Evolutionary conservation across 2,797 vertebrate species (phyloP), one percentile per base, ranked within the genome.

Genomic region (Hyperoplus immaculatus): DNA sequence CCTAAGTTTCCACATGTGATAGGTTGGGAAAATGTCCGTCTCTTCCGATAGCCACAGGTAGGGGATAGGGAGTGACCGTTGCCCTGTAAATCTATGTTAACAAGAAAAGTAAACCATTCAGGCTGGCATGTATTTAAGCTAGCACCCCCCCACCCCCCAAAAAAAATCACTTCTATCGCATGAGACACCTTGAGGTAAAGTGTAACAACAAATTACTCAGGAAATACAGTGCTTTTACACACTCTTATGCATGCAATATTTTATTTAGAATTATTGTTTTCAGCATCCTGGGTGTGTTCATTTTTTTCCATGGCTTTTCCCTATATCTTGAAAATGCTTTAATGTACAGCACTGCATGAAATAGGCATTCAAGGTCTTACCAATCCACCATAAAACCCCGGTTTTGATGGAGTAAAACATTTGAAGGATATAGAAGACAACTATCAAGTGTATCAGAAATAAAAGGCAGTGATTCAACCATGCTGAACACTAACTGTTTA

Each of bases 31-130:
- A 82, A 72, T 59, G 86, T 88, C 89, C 75, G 70, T 91, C 85
- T 89, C 80, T 74, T 78, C 64, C 51, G 75, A 70, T 76, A 59
- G 81, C 84, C 87, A 89, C 89, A 92, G 90, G 92, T 92, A 87
- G 67, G 57, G 5, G 16, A 80, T 15, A 49, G 18, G 51, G 65
- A 65, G 51, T 16, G 39, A 75, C 70, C n/a, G 14, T 57, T 57
- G 12, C n/a, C 60, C 46, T 76, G 72, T 68, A 82, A 66, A 86
- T 81, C 49, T 72, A 41, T 3, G 2, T 72, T 61, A 66, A 75
- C 53, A 81, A 63, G 15, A 77, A 65, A 58, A 56, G 21, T 64
- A 71, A 77, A 80, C 46, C 15, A 38, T 58, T 87, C 53, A 80
- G 8, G 16, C 56, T 80, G 67, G 50, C 47, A 15, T 73, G 53